phyloP scores from a whole-genome alignment of 2,797 vertebrate species.

The Oreortyx pictus region DNA sequence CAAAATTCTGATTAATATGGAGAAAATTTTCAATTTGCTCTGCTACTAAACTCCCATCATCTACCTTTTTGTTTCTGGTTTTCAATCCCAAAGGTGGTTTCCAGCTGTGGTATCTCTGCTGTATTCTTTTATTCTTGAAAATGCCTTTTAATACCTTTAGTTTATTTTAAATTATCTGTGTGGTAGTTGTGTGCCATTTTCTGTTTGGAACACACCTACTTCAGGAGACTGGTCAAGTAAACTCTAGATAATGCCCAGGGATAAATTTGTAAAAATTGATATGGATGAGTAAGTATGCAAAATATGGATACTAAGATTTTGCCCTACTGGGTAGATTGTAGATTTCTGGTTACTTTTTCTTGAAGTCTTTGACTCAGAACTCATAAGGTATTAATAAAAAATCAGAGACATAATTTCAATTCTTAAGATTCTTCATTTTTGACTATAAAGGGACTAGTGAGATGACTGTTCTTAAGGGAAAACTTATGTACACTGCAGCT shows the following conservation, averaged over 20 bases:
- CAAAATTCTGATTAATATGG: background rate
- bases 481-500: background rate
- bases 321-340: background rate
- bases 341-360: background rate
- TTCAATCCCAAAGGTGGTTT: background rate
- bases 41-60: background rate
- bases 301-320: background rate
- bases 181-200: background rate
- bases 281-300: background rate
- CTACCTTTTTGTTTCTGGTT: background rate
- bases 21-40: background rate
- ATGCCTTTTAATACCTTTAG: background rate
- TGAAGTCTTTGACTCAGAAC: background rate
- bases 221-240: background rate
- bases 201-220: background rate
- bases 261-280: background rate
- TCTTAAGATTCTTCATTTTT: background rate
- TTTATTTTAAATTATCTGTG: background rate
- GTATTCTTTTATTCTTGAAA: rapidly evolving
- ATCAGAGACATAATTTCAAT: background rate
- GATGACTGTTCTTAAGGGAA: background rate
- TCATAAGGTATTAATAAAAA: background rate
- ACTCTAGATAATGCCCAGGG: background rate
- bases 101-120: background rate
- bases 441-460: background rate